A percentile compares a stretch with the other conserved stretches of the same genome.
These are phyloP conservation scores for Origma solitaria DNA, from an alignment of 2,113 vertebrate species.

Conservation along the genomic window DNA sequence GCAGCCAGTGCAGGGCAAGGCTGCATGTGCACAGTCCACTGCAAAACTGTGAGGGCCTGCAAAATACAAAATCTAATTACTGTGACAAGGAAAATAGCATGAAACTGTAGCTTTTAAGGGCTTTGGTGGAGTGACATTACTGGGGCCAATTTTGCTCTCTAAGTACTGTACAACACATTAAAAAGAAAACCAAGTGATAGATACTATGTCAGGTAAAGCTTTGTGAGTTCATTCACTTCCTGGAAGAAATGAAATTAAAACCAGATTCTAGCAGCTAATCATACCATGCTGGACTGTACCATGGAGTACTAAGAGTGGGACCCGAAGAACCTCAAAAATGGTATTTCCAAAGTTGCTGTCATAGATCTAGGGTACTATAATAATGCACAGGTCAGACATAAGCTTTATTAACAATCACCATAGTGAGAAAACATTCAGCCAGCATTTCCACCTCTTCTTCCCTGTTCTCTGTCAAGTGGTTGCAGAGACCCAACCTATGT, in stretches of 20 bases:
- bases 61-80: not conserved
- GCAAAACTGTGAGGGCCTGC: not conserved
- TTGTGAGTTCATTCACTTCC: not conserved
- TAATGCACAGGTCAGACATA: not conserved
- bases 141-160: not conserved
- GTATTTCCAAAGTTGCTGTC: not conserved
- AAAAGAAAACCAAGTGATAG: not conserved
- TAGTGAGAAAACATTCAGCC: not conserved
- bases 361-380: not conserved
- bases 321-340: not conserved
- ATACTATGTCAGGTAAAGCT: not conserved
- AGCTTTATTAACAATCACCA: not conserved
- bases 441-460: not conserved
- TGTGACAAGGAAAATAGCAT: not conserved
- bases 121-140: not conserved
- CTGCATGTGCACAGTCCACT: not conserved
- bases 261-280: not conserved
- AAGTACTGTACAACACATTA: not conserved
- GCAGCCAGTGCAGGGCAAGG: not conserved
- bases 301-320: not conserved
- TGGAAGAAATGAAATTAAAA: not conserved
- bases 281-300: not conserved
- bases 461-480: not conserved
- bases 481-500: not conserved
- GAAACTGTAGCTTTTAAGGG: not conserved